A percentile compares a stretch with the other conserved stretches of the same genome.
phyloP scores from a whole-genome alignment of 2,888 invertebrate species.

The Meiosimyza decipiens region DNA sequence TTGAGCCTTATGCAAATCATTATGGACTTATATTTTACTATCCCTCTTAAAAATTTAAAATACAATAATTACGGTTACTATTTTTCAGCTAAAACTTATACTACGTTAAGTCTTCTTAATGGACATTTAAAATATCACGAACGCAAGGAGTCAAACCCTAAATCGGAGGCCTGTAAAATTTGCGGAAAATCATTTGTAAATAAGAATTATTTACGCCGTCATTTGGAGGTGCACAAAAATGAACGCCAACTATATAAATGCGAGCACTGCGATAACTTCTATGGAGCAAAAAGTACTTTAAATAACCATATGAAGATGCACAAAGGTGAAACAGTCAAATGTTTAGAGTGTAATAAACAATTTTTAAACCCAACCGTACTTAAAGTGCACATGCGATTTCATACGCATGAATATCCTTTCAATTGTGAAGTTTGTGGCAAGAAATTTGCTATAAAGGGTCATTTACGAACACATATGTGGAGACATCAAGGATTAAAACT shows the following conservation, averaged over 20 bases:
- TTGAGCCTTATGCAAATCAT: no score
- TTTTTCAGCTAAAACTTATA: constrained; percentile 47
- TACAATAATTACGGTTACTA: background rate
- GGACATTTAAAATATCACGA: constrained; percentile 47
- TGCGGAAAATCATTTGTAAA: constrained; percentile 50
- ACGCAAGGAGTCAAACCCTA: constrained; percentile 45
- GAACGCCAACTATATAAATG: constrained; percentile 46
- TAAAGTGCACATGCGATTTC: constrained; percentile 51
- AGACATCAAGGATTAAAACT: constrained; percentile 49
- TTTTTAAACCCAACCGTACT: constrained; percentile 49
- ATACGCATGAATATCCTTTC: constrained; percentile 48
- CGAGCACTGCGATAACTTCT: constrained; percentile 44
- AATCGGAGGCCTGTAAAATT: constrained; percentile 49
- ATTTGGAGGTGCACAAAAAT: constrained; percentile 47
- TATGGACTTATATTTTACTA: no score
- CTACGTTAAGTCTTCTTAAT: constrained; percentile 44
- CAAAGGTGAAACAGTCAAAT: constrained; percentile 47
- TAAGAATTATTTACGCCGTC: constrained; percentile 47
- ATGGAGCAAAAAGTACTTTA: constrained; percentile 45
- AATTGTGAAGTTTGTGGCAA: constrained; percentile 48
- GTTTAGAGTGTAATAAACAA: constrained; percentile 41
- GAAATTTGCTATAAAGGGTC: constrained; percentile 49
- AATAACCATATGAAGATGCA: constrained; percentile 49
- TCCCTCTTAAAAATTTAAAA: no score
- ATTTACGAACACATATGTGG: constrained; percentile 49